Conservation (phyloP, 2,113 vertebrate genomes). For the Dendrocopos noguchii region DNA sequence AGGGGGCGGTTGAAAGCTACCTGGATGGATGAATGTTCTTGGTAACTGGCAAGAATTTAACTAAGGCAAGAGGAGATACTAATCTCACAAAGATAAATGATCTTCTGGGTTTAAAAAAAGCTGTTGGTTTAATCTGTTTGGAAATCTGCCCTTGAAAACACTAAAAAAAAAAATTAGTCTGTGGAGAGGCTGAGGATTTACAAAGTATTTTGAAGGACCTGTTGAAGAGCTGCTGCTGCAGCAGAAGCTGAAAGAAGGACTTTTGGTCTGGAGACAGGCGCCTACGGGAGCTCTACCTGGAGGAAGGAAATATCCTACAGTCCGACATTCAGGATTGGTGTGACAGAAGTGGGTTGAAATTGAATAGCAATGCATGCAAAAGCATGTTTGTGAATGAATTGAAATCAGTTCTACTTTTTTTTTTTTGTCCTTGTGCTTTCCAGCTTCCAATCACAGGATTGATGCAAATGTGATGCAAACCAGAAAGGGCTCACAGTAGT, state of each 20-base stretch:
- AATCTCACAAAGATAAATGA: not conserved
- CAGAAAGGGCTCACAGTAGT: not conserved
- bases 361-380: not conserved
- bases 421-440: not conserved
- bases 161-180: not conserved
- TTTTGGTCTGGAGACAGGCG: not conserved
- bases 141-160: not conserved
- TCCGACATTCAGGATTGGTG: not conserved
- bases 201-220: not conserved
- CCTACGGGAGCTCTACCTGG: not conserved
- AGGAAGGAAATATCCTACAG: not conserved
- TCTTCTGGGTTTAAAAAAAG: not conserved
- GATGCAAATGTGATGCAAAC: not conserved
- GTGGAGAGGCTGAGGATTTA: not conserved
- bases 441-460: not conserved
- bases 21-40: not conserved
- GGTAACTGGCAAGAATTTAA: not conserved
- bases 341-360: not conserved
- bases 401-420: not conserved
- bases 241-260: not conserved
- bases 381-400: not conserved
- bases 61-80: not conserved
- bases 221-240: not conserved
- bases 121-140: not conserved
- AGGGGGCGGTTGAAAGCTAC: not conserved